These are phyloP conservation scores for Callimorpha dominula DNA, from an alignment of 2,888 invertebrate genomes.

Conservation along the genomic window DNA sequence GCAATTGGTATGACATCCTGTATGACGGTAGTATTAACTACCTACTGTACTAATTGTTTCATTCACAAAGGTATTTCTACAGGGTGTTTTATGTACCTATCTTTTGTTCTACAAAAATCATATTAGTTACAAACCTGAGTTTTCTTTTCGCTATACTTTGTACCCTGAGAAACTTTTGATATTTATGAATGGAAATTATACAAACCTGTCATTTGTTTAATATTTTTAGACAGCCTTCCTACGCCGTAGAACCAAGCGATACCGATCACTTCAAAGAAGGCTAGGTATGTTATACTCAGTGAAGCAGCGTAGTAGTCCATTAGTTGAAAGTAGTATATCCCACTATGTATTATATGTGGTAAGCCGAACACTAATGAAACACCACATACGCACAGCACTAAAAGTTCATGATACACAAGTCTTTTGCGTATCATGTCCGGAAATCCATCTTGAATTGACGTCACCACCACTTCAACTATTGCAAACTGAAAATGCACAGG, in stretches of 20 bases:
- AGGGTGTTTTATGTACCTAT: too few relatives aligned
- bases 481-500: slow-evolving; percentile 90
- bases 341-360: slow-evolving; percentile 96
- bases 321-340: slow-evolving; percentile 96
- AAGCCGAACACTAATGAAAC: slow-evolving; percentile 94
- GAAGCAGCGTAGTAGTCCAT: slow-evolving; percentile 98
- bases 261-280: slow-evolving; percentile 97
- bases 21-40: slow-evolving; percentile 30
- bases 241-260: slow-evolving; percentile 97
- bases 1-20: slow-evolving; percentile 44
- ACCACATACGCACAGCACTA: slow-evolving; percentile 93
- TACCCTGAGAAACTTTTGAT: neutral
- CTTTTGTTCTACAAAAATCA: too few relatives aligned
- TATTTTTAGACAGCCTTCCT: slow-evolving; percentile 91
- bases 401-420: slow-evolving; percentile 94
- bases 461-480: slow-evolving; percentile 97
- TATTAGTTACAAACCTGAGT: too few relatives aligned
- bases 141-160: too few relatives aligned
- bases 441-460: slow-evolving; percentile 97
- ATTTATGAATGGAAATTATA: slow-evolving; percentile 6
- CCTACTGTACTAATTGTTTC: neutral
- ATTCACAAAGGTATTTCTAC: too few relatives aligned
- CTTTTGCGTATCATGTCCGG: slow-evolving; percentile 94
- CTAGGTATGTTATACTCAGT: slow-evolving; percentile 96
- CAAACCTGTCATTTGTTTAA: slow-evolving; percentile 96